Evolutionary conservation across 2,113 vertebrate genomes (phyloP), one percentile per base, ranked within the genome.

Genomic region (Apeltes quadracus): DNA sequence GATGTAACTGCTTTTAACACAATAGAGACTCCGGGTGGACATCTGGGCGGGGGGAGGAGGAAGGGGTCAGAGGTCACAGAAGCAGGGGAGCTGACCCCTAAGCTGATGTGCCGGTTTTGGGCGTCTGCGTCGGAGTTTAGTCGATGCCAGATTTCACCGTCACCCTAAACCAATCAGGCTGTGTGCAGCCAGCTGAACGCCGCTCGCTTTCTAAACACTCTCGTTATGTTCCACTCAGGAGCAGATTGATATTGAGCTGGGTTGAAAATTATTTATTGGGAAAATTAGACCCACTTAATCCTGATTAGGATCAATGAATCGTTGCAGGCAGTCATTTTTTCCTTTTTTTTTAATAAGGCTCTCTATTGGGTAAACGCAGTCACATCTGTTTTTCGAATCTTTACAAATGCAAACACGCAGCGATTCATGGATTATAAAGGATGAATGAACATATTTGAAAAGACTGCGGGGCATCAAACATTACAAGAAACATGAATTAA

Each of bases 1-100:
- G 90, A 91, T 85, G 87, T 87, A 91, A 89, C 74, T 83, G 67
- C 55, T 75, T 79, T 68, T 32, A 67, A 84, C 70, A 87, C 83
- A 88, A 89, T 62, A 32, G 65, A 76, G 70, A 59, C 53, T 43
- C 53, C 2, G 5, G 38, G 58, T 65, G 73, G 90, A 78, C 87
- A 90, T 90, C 84, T 85, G 90, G 82, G 69, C 2, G 29, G 29
- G 29, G 29, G 32, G 32, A 6, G 32, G 32, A 7, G 4, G 32
- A n/a, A 78, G 32, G 68, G 82, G 86, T 88, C 86, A 88, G 80
- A 85, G 91, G 85, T 86, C 27, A 73, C 2, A 5, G 69, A 32
- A 6, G 58, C 69, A 53, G 73, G 72, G 65, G 73, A 79, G 63
- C 16, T 34, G 39, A 41, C 43, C 34, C 61, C 23, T n/a, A n/a